phyloP scores from a whole-genome alignment of 2,888 invertebrate genomes.

The Petrophora chlorosata region DNA sequence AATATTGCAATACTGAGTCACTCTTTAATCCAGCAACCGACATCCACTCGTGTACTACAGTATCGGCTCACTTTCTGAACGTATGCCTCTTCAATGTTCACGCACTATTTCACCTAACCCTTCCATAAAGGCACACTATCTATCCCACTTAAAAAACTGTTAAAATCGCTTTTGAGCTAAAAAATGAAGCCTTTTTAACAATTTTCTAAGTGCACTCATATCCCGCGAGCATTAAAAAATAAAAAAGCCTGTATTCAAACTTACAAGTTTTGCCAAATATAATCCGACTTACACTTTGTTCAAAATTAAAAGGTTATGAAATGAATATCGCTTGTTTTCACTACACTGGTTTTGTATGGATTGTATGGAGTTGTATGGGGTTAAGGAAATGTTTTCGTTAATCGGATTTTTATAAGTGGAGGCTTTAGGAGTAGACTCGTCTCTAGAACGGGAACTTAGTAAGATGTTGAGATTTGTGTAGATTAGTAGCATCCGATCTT shows the following conservation, averaged over 20 bases:
- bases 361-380: conserved; percentile 36
- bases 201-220: conserved; percentile 28
- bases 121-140: conserved; percentile 25
- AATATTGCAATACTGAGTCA: conserved; percentile 44
- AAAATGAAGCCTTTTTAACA: conserved; percentile 21
- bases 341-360: conserved; percentile 55
- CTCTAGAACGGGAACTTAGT: background rate
- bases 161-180: conserved; percentile 6
- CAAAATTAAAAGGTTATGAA: conserved; percentile 43
- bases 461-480: conserved; percentile 1
- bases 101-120: conserved; percentile 59
- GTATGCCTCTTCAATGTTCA: conserved; percentile 56
- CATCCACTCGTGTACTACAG: conserved; percentile 27
- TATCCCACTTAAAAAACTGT: conserved; percentile 11
- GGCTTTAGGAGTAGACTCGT: conserved; percentile 22
- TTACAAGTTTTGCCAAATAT: conserved; percentile 28
- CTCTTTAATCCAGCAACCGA: conserved; percentile 26
- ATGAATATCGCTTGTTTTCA: conserved; percentile 50
- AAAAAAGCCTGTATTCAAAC: conserved; percentile 34
- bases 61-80: conserved; percentile 46
- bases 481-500: conserved; percentile 7
- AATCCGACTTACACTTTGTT: conserved; percentile 32
- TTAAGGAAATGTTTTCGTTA: conserved; percentile 60
- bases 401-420: conserved; percentile 58
- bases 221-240: conserved; percentile 26